These are phyloP conservation scores for Chloroceryle amazona DNA, from an alignment of 2,797 vertebrate species.

Conservation along the genomic window DNA sequence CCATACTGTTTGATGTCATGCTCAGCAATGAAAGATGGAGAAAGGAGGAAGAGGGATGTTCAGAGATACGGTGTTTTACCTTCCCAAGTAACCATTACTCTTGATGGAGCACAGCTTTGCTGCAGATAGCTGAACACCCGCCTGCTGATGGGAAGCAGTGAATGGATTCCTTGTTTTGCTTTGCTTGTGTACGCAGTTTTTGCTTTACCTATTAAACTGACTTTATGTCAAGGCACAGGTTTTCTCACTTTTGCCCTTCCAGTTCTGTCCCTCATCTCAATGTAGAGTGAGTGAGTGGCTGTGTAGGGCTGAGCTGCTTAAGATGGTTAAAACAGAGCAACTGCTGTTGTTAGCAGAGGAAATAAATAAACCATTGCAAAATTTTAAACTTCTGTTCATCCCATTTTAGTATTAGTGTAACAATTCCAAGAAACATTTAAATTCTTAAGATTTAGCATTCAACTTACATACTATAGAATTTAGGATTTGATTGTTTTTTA, in stretches of 20 bases:
- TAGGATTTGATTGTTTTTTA: not conserved
- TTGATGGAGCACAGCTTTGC: not conserved
- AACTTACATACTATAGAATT: not conserved
- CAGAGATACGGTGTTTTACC: not conserved
- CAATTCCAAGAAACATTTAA: not conserved
- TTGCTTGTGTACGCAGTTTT: accelerated
- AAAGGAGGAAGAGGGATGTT: not conserved
- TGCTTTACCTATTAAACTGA: not conserved
- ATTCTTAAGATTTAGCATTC: not conserved
- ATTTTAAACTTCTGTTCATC: not conserved
- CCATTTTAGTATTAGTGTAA: not conserved
- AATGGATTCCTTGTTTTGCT: not conserved
- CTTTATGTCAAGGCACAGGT: not conserved
- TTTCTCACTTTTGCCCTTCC: not conserved
- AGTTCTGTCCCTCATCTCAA: not conserved
- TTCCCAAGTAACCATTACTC: not conserved
- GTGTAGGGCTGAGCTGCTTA: not conserved
- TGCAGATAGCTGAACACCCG: not conserved
- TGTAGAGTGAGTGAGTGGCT: accelerated
- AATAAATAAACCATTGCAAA: not conserved
- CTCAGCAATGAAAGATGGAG: not conserved
- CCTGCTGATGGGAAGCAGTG: accelerated
- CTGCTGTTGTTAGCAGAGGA: not conserved
- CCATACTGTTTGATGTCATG: accelerated
- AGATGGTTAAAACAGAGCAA: not conserved